These are phyloP conservation scores for Cyprinella venusta DNA, from an alignment of 2,797 vertebrate species.

Conservation along the genomic window DNA sequence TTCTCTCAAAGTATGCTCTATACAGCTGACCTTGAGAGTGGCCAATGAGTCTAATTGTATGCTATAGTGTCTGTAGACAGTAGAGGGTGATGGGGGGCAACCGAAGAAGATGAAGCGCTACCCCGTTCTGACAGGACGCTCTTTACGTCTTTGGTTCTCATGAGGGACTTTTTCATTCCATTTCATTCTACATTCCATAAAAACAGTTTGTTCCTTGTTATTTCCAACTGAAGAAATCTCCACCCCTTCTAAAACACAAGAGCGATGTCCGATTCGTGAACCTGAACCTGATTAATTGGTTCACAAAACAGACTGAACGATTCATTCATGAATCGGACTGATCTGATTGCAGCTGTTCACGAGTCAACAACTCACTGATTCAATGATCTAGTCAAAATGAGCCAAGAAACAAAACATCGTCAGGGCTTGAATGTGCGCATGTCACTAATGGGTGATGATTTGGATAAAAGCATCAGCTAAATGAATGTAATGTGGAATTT, in stretches of 20 bases:
- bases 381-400: background rate
- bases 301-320: background rate
- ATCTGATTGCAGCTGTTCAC: background rate
- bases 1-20: constrained; percentile 45
- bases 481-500: too few species aligned
- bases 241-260: background rate
- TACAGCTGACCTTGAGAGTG: constrained; percentile 47
- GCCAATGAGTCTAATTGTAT: constrained; percentile 39
- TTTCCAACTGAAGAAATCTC: background rate
- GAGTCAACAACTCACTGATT: background rate
- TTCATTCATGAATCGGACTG: background rate
- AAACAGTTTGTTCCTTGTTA: background rate
- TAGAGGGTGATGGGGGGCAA: constrained; percentile 20
- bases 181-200: too few species aligned
- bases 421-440: background rate
- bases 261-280: background rate
- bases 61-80: constrained; percentile 19
- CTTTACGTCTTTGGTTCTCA: background rate
- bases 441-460: too few species aligned
- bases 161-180: background rate
- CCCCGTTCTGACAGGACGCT: background rate
- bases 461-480: too few species aligned
- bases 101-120: background rate
- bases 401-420: background rate
- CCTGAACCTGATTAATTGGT: background rate